Conservation (phyloP, 1,140 invertebrate genomes). For the Eumaeus atala region DNA sequence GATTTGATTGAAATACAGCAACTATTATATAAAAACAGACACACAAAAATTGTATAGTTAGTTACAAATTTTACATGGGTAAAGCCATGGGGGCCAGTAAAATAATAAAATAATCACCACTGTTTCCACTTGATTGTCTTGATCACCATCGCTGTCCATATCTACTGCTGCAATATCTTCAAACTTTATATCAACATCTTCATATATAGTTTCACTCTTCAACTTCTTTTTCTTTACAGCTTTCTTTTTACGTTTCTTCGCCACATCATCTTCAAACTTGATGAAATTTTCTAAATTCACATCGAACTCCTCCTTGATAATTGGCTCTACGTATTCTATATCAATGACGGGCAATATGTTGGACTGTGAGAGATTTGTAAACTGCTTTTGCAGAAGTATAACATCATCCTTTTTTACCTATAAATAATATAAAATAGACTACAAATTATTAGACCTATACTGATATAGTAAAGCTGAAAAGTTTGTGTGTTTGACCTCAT, state of each 20-base stretch:
- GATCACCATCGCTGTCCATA: slow-evolving; percentile 14
- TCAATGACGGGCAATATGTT: slow-evolving; percentile 14
- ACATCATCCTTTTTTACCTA: slow-evolving; percentile 28
- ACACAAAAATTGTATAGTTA: no score
- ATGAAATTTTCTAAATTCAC: not conserved
- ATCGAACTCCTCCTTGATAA: slow-evolving; percentile 22
- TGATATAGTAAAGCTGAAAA: no score
- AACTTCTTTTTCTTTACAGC: slow-evolving; percentile 20
- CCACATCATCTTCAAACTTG: slow-evolving; percentile 11
- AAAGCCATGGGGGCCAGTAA: no score
- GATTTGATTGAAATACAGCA: no score
- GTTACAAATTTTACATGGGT: no score
- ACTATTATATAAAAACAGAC: no score
- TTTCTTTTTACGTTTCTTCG: slow-evolving; percentile 18
- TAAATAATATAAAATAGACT: slow-evolving; percentile 13
- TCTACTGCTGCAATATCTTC: slow-evolving; percentile 6
- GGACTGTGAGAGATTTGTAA: slow-evolving; percentile 13
- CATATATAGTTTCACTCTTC: not conserved
- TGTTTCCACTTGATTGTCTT: not conserved
- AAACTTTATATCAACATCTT: slow-evolving; percentile 14
- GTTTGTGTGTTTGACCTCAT: no score
- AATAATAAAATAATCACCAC: not conserved
- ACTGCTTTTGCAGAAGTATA: slow-evolving; percentile 18
- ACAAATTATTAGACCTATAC: no score
- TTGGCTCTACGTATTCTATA: slow-evolving; percentile 15